Evolutionary conservation across 2,888 invertebrate genomes (phyloP), one percentile per base, ranked within the genome.

Genomic region (Incurvaria masculella): DNA sequence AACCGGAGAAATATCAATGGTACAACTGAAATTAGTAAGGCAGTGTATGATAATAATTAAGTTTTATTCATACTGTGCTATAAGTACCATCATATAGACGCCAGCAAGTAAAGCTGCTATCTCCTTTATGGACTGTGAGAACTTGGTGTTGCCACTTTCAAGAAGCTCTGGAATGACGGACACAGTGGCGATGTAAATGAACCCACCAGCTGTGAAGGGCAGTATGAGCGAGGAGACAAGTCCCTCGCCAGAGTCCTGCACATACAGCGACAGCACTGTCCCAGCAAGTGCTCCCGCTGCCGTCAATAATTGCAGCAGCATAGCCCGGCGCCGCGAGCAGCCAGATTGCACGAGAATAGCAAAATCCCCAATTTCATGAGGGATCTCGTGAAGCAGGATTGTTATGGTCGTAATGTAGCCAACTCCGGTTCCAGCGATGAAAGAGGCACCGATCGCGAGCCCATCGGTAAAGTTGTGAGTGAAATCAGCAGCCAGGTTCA

Each of bases 391-490:
- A 42, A 99, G 74, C 46, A 99, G 81, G 61, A 99, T 97, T 2
- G 97, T 97, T 33, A 97, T 75, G 21, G 98, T 98, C 16, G 99
- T 99, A 14, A 97, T 82, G 47, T 90, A 81, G 21, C 94, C 94
- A 60, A 94, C 83, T 57, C 82, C 90, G 59, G 89, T 86, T 11
- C 97, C 97, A 50, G 94, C 96, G 60, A 97, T 83, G 68, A 89
- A 98, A 1, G 97, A 97, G 1, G 98, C 98, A 45, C 99, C 99
- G 65, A 99, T 98, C 19, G 99, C 99, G 51, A 99, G 78, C 19
- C 99, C 99, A 81, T 99, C 99, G 11, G 99, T 99, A 64, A 99
- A 97, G 73, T 99, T 99, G 68, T 99, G 99, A 14, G 95, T 88
- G 68, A 97, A 97, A 70, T 99, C 99, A 27, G 99, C 99, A 46